Percentiles rank a stretch among this genome's conserved stretches.
phyloP scores from a whole-genome alignment of 2,888 invertebrate species.

The Eristalinus sepulchralis region DNA sequence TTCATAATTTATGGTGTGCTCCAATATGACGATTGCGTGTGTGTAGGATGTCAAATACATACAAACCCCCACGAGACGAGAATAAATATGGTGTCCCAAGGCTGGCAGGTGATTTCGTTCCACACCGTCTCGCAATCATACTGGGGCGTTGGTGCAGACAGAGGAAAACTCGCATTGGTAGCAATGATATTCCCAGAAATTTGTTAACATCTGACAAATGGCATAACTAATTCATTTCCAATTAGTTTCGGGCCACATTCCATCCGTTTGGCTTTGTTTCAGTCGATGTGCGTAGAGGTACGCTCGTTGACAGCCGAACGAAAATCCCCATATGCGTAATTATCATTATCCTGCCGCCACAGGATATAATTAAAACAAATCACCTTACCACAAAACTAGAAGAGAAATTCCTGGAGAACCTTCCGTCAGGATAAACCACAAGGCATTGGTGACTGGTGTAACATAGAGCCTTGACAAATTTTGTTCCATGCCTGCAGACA shows the following conservation, averaged over 20 bases:
- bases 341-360: conserved; percentile 59
- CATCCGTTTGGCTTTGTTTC: conserved; percentile 31
- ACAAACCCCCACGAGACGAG: not conserved
- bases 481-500: not conserved
- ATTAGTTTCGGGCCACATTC: conserved; percentile 63
- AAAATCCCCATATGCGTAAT: conserved; percentile 57
- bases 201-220: conserved; percentile 69
- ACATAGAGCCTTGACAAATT: conserved; percentile 43
- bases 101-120: conserved; percentile 44
- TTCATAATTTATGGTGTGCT: conserved; percentile 56
- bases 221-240: conserved; percentile 71
- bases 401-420: conserved; percentile 17
- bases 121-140: not conserved
- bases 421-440: conserved; percentile 39
- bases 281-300: conserved; percentile 7
- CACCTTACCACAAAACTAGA: conserved; percentile 20
- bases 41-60: conserved; percentile 14
- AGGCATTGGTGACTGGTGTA: conserved; percentile 21
- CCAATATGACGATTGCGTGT: conserved; percentile 42
- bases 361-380: conserved; percentile 70
- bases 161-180: conserved; percentile 38
- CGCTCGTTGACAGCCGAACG: conserved; percentile 41
- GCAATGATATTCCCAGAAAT: conserved; percentile 49
- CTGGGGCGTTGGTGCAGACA: not conserved
- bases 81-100: conserved; percentile 8